Evolutionary conservation across 1,140 invertebrate genomes (phyloP).

Genomic region (Drosophila seguyi): DNA sequence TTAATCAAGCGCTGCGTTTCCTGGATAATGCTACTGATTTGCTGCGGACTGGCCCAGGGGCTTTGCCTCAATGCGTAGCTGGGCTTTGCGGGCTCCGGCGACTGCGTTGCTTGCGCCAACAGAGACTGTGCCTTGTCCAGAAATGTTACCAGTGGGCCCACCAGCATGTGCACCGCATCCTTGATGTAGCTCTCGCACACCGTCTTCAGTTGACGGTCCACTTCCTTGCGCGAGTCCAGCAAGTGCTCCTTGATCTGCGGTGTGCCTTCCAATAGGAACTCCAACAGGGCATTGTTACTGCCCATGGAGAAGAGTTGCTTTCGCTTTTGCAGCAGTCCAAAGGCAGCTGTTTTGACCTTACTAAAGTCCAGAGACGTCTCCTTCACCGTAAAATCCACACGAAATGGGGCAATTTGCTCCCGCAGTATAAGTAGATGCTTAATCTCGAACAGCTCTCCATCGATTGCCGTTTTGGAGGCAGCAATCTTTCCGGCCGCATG

Average conservation of each 20-base stretch:
- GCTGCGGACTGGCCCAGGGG: conserved; percentile 86
- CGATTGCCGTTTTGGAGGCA: conserved; percentile 90
- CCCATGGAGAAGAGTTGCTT: conserved; percentile 94
- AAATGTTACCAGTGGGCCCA: conserved; percentile 90
- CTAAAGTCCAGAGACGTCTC: conserved; percentile 97
- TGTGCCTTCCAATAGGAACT: conserved; percentile 96
- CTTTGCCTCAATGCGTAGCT: conserved; percentile 83
- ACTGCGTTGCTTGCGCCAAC: conserved; percentile 32
- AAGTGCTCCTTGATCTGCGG: conserved; percentile 96
- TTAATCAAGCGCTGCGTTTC: conserved; percentile 91
- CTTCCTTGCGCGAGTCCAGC: conserved; percentile 97
- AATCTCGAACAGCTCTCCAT: conserved; percentile 98
- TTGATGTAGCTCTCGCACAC: conserved; percentile 97
- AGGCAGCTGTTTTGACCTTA: conserved; percentile 94
- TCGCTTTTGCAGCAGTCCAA: conserved; percentile 93
- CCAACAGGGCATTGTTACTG: conserved; percentile 95
- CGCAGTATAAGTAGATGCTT: conserved; percentile 98
- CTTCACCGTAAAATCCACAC: conserved; percentile 97
- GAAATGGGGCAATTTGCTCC: conserved; percentile 99
- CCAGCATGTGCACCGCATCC: conserved; percentile 91
- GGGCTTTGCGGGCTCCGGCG: conserved; percentile 48
- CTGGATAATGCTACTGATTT: conserved; percentile 87
- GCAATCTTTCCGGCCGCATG: conserved; percentile 91
- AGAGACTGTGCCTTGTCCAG: conserved; percentile 89
- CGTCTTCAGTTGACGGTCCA: conserved; percentile 95